Evolutionary conservation across 2,888 invertebrate genomes (phyloP).

Genomic region (Lamellibrachia columna): DNA sequence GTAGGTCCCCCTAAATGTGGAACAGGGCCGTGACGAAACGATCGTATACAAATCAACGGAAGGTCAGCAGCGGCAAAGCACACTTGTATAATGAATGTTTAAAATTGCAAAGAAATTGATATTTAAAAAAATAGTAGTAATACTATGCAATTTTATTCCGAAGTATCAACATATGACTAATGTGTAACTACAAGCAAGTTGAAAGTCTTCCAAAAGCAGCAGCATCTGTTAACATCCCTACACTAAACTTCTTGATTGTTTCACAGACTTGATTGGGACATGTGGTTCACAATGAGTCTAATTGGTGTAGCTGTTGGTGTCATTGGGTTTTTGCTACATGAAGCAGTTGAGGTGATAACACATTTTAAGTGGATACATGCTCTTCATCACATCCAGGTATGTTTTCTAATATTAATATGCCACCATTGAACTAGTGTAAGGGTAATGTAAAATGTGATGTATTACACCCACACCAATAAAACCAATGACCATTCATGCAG

Average conservation of each 20-base stretch:
- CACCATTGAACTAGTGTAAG: neutral
- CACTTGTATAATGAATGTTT: no score
- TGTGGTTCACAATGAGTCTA: conserved; percentile 48
- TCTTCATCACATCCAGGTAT: conserved; percentile 8
- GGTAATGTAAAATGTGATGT: neutral
- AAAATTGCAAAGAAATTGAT: no score
- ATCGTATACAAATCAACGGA: no score
- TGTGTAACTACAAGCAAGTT: no score
- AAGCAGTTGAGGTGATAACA: conserved; percentile 27
- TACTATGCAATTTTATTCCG: no score
- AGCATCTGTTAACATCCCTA: no score
- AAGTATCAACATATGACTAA: no score
- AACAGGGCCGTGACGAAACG: no score
- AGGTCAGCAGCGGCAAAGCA: no score
- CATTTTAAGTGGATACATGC: conserved; percentile 25
- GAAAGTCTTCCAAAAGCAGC: no score
- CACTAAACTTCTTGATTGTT: neutral
- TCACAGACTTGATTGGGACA: conserved; percentile 41
- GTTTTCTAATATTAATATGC: neutral
- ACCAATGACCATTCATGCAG: neutral
- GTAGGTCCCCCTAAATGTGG: no score
- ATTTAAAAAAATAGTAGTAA: no score
- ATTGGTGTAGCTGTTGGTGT: conserved; percentile 49
- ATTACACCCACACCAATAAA: neutral
- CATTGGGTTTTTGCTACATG: conserved; percentile 49